Evolutionary conservation across 2,797 vertebrate species (phyloP).

Genomic region (Ptychobarbus kaznakovi): DNA sequence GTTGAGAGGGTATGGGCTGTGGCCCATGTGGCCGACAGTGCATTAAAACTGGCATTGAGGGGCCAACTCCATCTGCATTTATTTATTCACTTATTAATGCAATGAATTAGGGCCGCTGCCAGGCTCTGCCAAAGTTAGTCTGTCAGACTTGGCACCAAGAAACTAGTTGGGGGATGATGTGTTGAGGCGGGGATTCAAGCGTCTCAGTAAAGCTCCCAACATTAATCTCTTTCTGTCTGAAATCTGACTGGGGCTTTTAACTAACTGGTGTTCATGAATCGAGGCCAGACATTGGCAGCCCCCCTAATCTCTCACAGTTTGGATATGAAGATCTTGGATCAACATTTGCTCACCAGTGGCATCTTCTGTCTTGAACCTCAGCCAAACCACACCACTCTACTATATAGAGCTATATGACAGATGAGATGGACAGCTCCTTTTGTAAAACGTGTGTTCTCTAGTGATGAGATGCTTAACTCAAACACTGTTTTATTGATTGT

Average conservation of each 20-base stretch:
- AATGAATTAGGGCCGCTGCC: conserved; percentile 71
- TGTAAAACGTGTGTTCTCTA: background rate
- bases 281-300: conserved; percentile 51
- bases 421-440: conserved; percentile 10
- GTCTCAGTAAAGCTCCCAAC: conserved; percentile 45
- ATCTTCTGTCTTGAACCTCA: conserved; percentile 33
- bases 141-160: conserved; percentile 56
- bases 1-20: conserved; percentile 16
- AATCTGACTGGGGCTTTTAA: conserved; percentile 61
- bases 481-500: conserved; percentile 36
- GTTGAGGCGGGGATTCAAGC: conserved; percentile 25
- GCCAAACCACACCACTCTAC: conserved; percentile 21
- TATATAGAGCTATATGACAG: conserved; percentile 19
- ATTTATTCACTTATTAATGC: conserved; percentile 74
- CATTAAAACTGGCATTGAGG: conserved; percentile 61
- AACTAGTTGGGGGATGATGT: conserved; percentile 44
- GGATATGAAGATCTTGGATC: conserved; percentile 50
- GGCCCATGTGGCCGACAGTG: conserved; percentile 49
- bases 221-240: conserved; percentile 55
- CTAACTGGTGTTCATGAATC: conserved; percentile 57
- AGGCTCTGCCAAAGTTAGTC: conserved; percentile 64
- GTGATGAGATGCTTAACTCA: conserved; percentile 30
- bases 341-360: conserved; percentile 55
- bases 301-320: conserved; percentile 51
- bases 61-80: conserved; percentile 72